Conservation (phyloP, 1,140 invertebrate genomes). For the Atta texana region DNA sequence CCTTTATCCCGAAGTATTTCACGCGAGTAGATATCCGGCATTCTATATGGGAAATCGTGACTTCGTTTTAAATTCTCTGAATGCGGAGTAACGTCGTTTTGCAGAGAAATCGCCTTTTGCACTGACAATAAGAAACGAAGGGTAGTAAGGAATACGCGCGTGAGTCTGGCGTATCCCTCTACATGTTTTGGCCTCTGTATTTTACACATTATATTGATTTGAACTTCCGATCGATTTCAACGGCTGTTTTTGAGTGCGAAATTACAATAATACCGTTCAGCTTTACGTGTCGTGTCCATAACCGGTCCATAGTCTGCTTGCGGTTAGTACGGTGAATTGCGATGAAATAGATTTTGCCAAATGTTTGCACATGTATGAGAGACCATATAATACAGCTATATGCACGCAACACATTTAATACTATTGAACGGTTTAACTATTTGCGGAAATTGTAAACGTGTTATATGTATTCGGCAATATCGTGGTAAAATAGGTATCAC, state of each 20-base stretch:
- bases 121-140: conserved; percentile 78
- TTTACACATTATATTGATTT: conserved; percentile 39
- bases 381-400: conserved; percentile 34
- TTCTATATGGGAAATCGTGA: conserved; percentile 78
- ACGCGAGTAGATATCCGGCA: conserved; percentile 64
- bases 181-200: conserved; percentile 17
- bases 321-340: conserved; percentile 28
- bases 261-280: conserved; percentile 55
- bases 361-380: conserved; percentile 47
- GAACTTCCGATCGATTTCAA: conserved; percentile 49
- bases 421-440: conserved; percentile 57
- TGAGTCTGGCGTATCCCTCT: not conserved
- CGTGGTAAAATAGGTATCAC: conserved; percentile 11
- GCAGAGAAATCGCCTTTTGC: conserved; percentile 80
- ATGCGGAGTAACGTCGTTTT: conserved; percentile 79
- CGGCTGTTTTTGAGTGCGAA: conserved; percentile 34
- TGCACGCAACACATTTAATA: conserved; percentile 34
- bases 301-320: not conserved
- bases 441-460: conserved; percentile 53
- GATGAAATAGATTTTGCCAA: conserved; percentile 57
- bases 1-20: conserved; percentile 70
- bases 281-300: conserved; percentile 40
- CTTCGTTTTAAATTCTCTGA: conserved; percentile 80
- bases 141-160: conserved; percentile 3
- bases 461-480: conserved; percentile 28